Evolutionary conservation across 2,888 invertebrate species (phyloP), one percentile per base, ranked within the genome.

Genomic region (Lucinisca nassula): DNA sequence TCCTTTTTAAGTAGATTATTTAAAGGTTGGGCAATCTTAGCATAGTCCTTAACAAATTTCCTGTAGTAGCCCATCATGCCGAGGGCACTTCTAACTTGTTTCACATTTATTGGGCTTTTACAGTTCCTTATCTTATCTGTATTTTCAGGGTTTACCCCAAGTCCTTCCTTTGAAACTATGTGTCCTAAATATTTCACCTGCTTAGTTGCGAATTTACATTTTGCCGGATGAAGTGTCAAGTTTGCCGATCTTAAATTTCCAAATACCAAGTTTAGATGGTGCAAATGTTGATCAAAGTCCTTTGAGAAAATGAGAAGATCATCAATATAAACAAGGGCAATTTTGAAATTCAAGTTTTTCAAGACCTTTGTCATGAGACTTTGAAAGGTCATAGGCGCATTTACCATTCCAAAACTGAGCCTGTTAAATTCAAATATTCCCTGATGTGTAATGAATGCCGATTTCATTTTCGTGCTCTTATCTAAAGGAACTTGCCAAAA

Each of bases 261-360:
- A 32, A 91, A 88, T 0, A 92, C 80, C 24, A 72, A 24, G 17
- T 78, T 55, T 0, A 91, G 58, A 61, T 92, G 87, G 32, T 78
- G 14, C 21, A 91, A 67, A 74, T 89, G 91, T 35, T 85, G 70
- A 2, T 85, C 78, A 58, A 92, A 85, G 35, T 77, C 67, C 14
- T 81, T 49, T 21, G 79, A 83, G 51, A 85, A 91, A 30, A 90
- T 81, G 17, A 89, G 61, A 4, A 92, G 74, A 61, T 92, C 90
- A 84, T 93, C 92, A 38, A 92, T 80, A 67, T 92, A 92, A n/a
- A 90, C 81, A 21, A 92, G 27, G 12, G 82, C 87, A n/a, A 76
- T 79, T 77, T 91, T 90, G 77, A 86, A 92, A 30, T 89, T 85
- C 0, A 86, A 58, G 32, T 73, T 30, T 49, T 84, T 89, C 27